Evolutionary conservation across 23 tunicate species (phyloP).

Genomic region (Phallusia fumigata): DNA sequence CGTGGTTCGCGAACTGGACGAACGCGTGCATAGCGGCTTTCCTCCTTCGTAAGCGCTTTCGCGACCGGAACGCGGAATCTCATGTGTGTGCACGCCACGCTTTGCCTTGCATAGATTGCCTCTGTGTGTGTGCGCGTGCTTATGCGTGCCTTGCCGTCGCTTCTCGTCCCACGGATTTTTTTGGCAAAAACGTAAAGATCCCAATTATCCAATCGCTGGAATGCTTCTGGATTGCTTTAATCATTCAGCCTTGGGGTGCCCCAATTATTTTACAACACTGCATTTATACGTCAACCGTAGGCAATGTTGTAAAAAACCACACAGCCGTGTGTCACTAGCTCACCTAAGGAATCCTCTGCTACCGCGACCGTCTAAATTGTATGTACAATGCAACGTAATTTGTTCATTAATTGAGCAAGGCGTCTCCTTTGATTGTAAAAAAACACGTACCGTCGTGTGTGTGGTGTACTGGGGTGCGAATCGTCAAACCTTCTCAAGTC

Average conservation of each 20-base stretch:
- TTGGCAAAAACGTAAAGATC: neutral
- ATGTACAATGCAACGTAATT: too few relatives aligned
- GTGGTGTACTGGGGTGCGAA: too few relatives aligned
- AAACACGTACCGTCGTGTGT: too few relatives aligned
- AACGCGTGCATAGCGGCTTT: slow-evolving; percentile 10
- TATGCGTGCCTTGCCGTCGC: neutral
- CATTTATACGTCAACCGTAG: neutral
- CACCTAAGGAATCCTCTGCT: too few relatives aligned
- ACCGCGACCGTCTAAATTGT: too few relatives aligned
- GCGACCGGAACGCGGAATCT: slow-evolving; percentile 32
- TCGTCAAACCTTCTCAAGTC: too few relatives aligned
- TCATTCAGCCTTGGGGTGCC: neutral
- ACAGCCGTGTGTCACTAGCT: neutral
- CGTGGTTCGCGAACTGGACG: slow-evolving; percentile 6
- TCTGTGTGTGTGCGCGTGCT: neutral
- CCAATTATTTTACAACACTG: neutral
- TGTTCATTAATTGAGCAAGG: too few relatives aligned
- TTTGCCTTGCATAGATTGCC: slow-evolving; percentile 13
- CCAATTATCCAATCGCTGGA: neutral
- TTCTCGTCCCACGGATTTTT: slow-evolving; percentile 10
- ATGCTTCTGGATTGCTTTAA: neutral
- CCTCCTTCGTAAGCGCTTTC: slow-evolving; percentile 22
- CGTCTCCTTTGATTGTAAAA: too few relatives aligned
- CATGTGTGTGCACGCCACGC: neutral
- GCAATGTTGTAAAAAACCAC: neutral